Evolutionary conservation across 2,797 vertebrate species (phyloP).

Genomic region (Anguilla megastoma): DNA sequence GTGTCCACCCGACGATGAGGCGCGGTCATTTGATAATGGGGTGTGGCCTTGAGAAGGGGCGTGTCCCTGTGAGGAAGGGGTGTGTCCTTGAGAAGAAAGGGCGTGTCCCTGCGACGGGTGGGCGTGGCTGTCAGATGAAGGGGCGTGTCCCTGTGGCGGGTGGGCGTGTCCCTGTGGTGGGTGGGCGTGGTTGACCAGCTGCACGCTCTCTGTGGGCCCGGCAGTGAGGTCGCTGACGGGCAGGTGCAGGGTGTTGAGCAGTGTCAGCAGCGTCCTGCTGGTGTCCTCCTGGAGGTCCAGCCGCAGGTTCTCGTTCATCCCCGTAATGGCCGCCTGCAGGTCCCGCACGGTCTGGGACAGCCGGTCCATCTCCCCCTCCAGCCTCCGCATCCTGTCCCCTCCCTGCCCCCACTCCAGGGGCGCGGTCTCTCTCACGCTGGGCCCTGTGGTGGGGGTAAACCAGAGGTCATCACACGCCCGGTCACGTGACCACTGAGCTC

Average conservation of each 20-base stretch:
- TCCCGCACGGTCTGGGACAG: conserved; percentile 88
- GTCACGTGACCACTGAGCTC: background rate
- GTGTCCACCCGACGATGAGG: conserved; percentile 51
- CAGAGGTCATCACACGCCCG: background rate
- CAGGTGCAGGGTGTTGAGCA: conserved; percentile 78
- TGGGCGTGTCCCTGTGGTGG: conserved; percentile 58
- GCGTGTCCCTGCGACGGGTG: conserved; percentile 6
- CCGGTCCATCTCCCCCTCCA: conserved; percentile 89
- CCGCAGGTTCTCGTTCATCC: conserved; percentile 79
- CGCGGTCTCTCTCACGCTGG: conserved; percentile 66
- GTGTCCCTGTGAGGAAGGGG: background rate
- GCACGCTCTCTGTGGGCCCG: conserved; percentile 67
- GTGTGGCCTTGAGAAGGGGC: background rate
- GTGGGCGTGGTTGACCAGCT: conserved; percentile 65
- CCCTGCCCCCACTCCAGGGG: conserved; percentile 60
- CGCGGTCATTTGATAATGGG: conserved; percentile 56
- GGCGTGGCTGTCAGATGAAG: conserved; percentile 60
- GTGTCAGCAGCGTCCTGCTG: conserved; percentile 78
- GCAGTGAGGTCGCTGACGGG: conserved; percentile 61
- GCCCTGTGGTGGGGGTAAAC: conserved; percentile 53
- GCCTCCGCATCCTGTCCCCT: conserved; percentile 80
- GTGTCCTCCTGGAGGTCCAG: conserved; percentile 83
- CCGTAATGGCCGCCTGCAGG: conserved; percentile 84
- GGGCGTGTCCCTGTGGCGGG: conserved; percentile 72
- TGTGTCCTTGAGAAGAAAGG: background rate